A percentile compares a stretch with the other conserved stretches of the same genome.
Evolutionary conservation across 2,113 vertebrate species (phyloP).

Genomic region (Pipa parva): DNA sequence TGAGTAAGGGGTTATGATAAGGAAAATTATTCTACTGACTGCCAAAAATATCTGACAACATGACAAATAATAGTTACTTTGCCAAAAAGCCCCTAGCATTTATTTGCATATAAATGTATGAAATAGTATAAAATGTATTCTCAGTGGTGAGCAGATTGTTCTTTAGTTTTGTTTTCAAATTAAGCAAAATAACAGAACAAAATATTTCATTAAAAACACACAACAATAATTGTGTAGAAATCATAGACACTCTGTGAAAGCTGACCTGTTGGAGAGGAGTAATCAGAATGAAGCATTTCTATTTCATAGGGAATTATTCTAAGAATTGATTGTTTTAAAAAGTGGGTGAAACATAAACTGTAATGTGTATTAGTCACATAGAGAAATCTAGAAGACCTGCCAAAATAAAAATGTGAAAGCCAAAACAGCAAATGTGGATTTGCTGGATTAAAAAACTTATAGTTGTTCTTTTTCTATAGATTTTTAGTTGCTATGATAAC

Average conservation of each 20-base stretch:
- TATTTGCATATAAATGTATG: background rate
- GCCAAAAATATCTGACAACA: too few species aligned
- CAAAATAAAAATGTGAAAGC: constrained; percentile 23
- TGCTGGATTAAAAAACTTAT: constrained; percentile 17
- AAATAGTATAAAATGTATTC: background rate
- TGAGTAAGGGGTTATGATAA: too few species aligned
- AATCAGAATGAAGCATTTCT: background rate
- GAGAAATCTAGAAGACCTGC: constrained; percentile 4
- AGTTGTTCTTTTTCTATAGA: constrained; percentile 31
- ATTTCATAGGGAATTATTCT: background rate
- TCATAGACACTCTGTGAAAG: background rate
- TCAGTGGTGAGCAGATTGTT: background rate
- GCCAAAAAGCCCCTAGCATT: too few species aligned
- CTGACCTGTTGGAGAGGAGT: background rate
- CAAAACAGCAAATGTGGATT: constrained; percentile 31
- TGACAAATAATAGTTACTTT: too few species aligned
- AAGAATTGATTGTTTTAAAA: background rate
- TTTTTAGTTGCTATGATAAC: constrained; percentile 32
- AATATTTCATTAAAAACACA: background rate
- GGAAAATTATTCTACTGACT: too few species aligned
- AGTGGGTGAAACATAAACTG: constrained; percentile 17
- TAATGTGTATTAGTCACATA: constrained; percentile 28
- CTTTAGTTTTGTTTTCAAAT: background rate
- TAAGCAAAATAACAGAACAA: background rate
- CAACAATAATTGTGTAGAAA: background rate